Evolutionary conservation across 1,140 invertebrate species (phyloP).

Genomic region (Acromyrmex heyeri): DNA sequence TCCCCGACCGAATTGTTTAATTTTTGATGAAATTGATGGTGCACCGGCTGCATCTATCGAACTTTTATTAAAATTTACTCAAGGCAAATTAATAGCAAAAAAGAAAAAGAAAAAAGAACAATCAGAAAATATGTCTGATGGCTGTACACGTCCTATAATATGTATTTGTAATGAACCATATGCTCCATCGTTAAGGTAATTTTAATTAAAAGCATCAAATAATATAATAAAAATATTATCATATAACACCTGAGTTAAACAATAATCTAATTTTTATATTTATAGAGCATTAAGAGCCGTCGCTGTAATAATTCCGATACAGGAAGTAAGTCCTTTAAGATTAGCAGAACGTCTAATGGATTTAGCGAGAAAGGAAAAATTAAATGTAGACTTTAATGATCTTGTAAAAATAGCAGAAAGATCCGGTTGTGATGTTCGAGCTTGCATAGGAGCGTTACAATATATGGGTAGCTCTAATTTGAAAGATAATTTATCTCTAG

Average conservation of each 20-base stretch:
- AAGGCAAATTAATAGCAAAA: constrained; percentile 87
- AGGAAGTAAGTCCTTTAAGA: constrained; percentile 82
- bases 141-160: constrained; percentile 94
- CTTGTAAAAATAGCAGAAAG: constrained; percentile 93
- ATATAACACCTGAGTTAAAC: neutral
- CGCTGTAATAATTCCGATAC: constrained; percentile 82
- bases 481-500: constrained; percentile 88
- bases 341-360: constrained; percentile 90
- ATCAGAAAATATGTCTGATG: constrained; percentile 84
- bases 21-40: constrained; percentile 99
- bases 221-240: constrained; percentile 13
- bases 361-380: constrained; percentile 90
- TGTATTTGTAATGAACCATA: constrained; percentile 99
- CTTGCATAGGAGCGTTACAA: constrained; percentile 95
- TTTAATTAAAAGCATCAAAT: constrained; percentile 18
- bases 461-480: constrained; percentile 88
- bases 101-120: constrained; percentile 88
- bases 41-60: constrained; percentile 95
- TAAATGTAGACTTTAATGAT: constrained; percentile 91
- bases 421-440: constrained; percentile 94
- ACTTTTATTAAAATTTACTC: constrained; percentile 93
- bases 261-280: constrained; percentile 38
- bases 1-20: constrained; percentile 96
- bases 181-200: constrained; percentile 92
- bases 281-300: constrained; percentile 79